Conservation (phyloP, 1,140 invertebrate species). For the Tetragnatha versicolor region DNA sequence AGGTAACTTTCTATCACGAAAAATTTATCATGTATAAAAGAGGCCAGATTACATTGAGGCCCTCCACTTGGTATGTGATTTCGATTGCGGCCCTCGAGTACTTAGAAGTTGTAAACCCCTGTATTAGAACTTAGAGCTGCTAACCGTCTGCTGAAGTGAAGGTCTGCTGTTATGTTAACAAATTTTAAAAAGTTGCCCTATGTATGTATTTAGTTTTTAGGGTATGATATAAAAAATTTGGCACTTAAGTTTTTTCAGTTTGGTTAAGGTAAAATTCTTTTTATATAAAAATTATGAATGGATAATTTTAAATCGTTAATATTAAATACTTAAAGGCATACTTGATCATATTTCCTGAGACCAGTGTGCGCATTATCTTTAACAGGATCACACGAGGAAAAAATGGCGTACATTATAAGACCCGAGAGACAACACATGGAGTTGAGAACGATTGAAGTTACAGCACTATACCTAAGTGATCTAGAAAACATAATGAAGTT, state of each 20-base stretch:
- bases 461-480: background rate
- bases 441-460: background rate
- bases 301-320: too few species aligned
- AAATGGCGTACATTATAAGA: background rate
- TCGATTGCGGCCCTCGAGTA: too few species aligned
- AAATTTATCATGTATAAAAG: too few species aligned
- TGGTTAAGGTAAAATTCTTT: too few species aligned
- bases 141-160: background rate
- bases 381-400: background rate
- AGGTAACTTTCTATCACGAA: too few species aligned
- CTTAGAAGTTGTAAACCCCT: too few species aligned
- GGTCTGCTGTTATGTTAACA: background rate
- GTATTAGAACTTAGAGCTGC: background rate
- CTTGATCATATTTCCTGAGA: slow-evolving; percentile 7
- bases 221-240: too few species aligned
- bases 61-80: too few species aligned
- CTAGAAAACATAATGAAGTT: background rate
- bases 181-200: background rate
- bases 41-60: too few species aligned
- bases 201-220: too few species aligned
- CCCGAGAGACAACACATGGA: background rate
- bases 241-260: too few species aligned
- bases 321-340: background rate
- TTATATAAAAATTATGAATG: too few species aligned
- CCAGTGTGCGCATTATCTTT: background rate